A percentile compares a stretch with the other conserved stretches of the same genome.
Conservation (phyloP, 2,888 invertebrate genomes). For the Lasioglossum zephyrum region DNA sequence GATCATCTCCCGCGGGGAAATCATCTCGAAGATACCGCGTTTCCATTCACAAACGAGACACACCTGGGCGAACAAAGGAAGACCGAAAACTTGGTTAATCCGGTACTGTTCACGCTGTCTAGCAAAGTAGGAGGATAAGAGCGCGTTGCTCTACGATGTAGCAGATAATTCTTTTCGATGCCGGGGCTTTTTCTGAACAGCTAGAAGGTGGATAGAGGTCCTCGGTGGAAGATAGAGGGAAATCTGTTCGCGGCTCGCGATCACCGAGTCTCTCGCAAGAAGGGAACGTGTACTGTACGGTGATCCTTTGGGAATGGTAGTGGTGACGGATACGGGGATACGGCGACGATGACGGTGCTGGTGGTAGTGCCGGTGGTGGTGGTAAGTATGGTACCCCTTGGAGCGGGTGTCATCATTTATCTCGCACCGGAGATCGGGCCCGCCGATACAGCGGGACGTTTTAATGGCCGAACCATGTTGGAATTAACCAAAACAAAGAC, state of each 20-base stretch:
- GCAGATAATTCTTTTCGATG: background rate
- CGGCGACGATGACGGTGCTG: slow-evolving; percentile 60
- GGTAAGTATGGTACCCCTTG: slow-evolving; percentile 83
- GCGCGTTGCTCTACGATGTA: background rate
- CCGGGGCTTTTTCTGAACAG: background rate
- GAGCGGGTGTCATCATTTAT: slow-evolving; percentile 87
- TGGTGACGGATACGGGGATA: slow-evolving; percentile 64
- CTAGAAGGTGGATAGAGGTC: background rate
- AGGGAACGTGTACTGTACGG: slow-evolving; percentile 39
- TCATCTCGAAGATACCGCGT: background rate
- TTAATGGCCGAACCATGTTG: slow-evolving; percentile 90
- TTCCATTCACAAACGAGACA: background rate
- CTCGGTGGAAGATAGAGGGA: background rate
- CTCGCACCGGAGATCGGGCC: slow-evolving; percentile 86
- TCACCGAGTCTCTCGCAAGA: slow-evolving; percentile 30
- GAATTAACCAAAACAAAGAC: slow-evolving; percentile 89
- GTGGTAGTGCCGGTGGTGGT: slow-evolving; percentile 73
- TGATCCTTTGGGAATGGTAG: slow-evolving; percentile 57
- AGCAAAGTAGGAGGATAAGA: background rate
- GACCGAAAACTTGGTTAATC: background rate
- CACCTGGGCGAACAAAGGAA: background rate
- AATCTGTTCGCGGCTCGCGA: slow-evolving; percentile 14
- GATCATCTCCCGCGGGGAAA: background rate
- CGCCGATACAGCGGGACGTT: slow-evolving; percentile 87
- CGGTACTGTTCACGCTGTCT: background rate